A percentile compares a stretch with the other conserved stretches of the same genome.
Evolutionary conservation across 2,113 vertebrate species (phyloP).

Genomic region (Heterotilapia buettikoferi): DNA sequence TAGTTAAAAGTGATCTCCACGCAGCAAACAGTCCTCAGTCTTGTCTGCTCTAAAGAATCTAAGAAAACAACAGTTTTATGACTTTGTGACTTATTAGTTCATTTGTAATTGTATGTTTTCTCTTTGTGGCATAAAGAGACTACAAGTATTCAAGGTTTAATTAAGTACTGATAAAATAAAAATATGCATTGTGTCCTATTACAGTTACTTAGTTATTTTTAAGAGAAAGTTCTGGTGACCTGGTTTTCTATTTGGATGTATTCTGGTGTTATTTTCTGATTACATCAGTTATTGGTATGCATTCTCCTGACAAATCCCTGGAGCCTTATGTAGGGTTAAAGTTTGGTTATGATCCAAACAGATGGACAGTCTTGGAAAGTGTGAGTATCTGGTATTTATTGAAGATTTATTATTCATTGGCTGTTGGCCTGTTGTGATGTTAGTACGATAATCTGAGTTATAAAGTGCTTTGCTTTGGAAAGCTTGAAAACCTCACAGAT

Average conservation of each 20-base stretch:
- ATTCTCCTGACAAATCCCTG: neutral
- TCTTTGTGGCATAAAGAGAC: neutral
- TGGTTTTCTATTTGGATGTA: neutral
- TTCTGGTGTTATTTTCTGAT: neutral
- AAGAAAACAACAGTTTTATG: neutral
- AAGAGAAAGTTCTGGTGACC: neutral
- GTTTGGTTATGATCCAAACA: no score
- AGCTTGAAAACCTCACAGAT: no score
- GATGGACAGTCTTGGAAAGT: no score
- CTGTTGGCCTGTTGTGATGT: no score
- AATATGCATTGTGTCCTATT: neutral
- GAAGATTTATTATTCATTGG: no score
- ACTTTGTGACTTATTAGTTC: neutral
- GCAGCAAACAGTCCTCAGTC: neutral
- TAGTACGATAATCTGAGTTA: no score
- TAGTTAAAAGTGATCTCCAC: no score
- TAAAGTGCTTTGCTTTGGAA: no score
- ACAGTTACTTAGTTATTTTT: neutral
- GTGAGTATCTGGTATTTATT: no score
- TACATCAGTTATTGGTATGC: neutral
- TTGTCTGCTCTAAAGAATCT: neutral
- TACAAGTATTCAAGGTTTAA: accelerated
- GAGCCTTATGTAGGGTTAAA: no score
- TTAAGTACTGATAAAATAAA: neutral
- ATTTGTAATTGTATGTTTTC: neutral